Percentiles rank a stretch among this genome's conserved stretches.
These are phyloP conservation scores for Cinara cedri DNA, from an alignment of 2,888 invertebrate species.

Conservation along the genomic window DNA sequence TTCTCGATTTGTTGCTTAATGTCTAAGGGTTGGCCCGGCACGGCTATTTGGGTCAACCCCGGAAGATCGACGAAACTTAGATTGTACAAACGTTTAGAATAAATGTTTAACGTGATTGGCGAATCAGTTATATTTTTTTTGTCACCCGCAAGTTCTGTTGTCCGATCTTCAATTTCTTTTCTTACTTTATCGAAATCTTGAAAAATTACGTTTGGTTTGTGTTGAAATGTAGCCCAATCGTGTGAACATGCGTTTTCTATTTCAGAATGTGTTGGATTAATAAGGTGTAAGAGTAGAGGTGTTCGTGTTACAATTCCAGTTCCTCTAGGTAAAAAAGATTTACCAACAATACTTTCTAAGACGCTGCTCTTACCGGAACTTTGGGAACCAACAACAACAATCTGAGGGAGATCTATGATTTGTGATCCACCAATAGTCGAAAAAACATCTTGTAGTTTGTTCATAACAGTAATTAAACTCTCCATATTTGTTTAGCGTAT, in stretches of 20 bases:
- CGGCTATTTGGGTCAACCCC: conserved; percentile 70
- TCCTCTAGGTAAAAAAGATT: conserved; percentile 95
- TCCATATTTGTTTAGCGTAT: conserved; percentile 73
- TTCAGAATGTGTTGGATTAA: conserved; percentile 66
- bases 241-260: not conserved
- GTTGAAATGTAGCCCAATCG: conserved; percentile 10
- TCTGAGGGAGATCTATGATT: conserved; percentile 96
- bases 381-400: conserved; percentile 98
- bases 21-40: conserved; percentile 97
- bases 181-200: conserved; percentile 87
- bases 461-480: conserved; percentile 97
- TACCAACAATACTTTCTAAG: conserved; percentile 95
- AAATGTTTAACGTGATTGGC: conserved; percentile 95
- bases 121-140: conserved; percentile 97
- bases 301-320: conserved; percentile 96
- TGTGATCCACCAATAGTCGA: conserved; percentile 86
- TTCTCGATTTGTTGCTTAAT: conserved; percentile 92
- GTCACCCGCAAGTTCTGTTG: conserved; percentile 88
- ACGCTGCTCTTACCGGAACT: conserved; percentile 99
- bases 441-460: conserved; percentile 99
- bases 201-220: not conserved
- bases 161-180: conserved; percentile 90
- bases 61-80: conserved; percentile 95
- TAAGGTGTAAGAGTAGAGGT: conserved; percentile 90
- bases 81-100: conserved; percentile 87